Base-by-base conservation (phyloP, 2,113 vertebrate species). In the Mystacornis crossleyi region DNA sequence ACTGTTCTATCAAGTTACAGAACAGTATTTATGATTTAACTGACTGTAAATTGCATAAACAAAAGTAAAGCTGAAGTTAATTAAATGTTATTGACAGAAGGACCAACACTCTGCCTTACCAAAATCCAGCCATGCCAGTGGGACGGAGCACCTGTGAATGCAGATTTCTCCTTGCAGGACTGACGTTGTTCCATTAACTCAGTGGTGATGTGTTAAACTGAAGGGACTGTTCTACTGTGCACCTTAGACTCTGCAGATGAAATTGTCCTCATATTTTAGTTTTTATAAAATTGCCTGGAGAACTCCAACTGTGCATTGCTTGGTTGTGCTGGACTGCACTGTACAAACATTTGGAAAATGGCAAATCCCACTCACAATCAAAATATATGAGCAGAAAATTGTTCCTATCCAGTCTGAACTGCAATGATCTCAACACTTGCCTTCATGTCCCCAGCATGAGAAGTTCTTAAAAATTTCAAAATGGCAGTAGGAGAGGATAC, bases 11-110 rank as follows among this genome's bases (percentile, higher is more conserved):
- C 45, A 69, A 61, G 43, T 61, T 48, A 75, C 61, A 91, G 87
- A 94, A n/a, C 25, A 45, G 20, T 88, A 54, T 89, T 95, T 91
- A 51, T 62, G 58, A 77, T 88, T 93, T 88, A 91, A 91, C 45
- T 87, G 62, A 73, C 57, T 91, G 70, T 65, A 88, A 82, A 90
- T 31, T 82, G 38, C 54, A 90, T 66, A 90, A 89, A 80, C 42
- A 58, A 78, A 91, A 91, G 61, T 54, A 66, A 72, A 72, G 54
- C 61, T 79, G 54, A 61, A 71, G 61, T 82, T 91, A 95, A 81
- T 87, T 89, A 77, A 87, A 81, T 45, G 28, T 17, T 17, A 36
- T 19, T 64, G 72, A 67, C 55, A 83, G 72, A 78, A 93, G 83
- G 83, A 90, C 61, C 80, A 78, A 74, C 61, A 26, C 12, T 9